Conservation (phyloP, 2,888 invertebrate species). For the Sarcophaga carnaria region DNA sequence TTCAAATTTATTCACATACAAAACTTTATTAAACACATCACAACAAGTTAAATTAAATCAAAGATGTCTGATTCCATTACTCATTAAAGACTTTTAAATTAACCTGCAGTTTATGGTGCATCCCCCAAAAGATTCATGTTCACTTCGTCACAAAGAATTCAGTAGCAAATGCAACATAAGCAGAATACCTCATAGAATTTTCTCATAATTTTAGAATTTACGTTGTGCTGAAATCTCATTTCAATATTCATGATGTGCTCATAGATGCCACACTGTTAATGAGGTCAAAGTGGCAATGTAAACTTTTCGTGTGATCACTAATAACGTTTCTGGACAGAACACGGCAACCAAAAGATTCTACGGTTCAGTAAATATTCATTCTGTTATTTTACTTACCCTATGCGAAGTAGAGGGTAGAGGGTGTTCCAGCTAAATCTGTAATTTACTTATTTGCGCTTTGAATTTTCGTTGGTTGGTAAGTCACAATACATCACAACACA, state of each 20-base stretch:
- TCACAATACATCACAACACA: too few relatives aligned
- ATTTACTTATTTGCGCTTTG: conserved; percentile 19
- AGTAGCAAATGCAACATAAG: too few relatives aligned
- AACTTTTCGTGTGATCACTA: conserved; percentile 12
- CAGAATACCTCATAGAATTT: background rate
- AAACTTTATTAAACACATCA: too few relatives aligned
- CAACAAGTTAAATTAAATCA: too few relatives aligned
- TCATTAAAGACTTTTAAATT: too few relatives aligned
- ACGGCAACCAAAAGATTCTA: conserved; percentile 11
- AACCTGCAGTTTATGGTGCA: too few relatives aligned
- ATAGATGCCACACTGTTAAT: conserved; percentile 66
- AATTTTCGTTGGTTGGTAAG: background rate
- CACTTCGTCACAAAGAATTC: too few relatives aligned
- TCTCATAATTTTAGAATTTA: background rate
- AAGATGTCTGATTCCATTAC: too few relatives aligned
- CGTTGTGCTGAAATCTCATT: background rate
- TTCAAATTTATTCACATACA: too few relatives aligned
- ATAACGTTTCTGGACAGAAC: background rate
- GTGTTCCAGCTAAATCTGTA: background rate
- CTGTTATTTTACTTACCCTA: background rate
- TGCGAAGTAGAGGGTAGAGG: background rate
- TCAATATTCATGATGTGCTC: background rate
- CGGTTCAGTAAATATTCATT: conserved; percentile 3
- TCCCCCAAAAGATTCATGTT: too few relatives aligned
- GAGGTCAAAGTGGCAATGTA: conserved; percentile 60